These are phyloP conservation scores for Aphodius sticticus DNA, from an alignment of 2,888 invertebrate genomes.

Conservation along the genomic window DNA sequence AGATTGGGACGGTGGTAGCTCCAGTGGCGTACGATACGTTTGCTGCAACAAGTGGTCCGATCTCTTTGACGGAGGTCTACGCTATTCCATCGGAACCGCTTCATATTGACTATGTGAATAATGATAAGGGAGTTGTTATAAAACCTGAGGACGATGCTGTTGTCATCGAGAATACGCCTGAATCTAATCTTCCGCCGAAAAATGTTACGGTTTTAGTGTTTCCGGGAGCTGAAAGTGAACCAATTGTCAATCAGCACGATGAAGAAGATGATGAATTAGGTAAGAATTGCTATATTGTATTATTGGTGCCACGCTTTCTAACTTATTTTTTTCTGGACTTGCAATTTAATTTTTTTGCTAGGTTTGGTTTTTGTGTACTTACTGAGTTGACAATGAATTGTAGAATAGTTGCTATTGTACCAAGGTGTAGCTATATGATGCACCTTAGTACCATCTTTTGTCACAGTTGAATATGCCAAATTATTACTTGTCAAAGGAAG, in stretches of 20 bases:
- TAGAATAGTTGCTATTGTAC: no score
- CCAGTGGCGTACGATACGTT: constrained; percentile 54
- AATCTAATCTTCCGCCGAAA: constrained; percentile 46
- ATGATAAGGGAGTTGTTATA: constrained; percentile 46
- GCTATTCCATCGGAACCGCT: constrained; percentile 59
- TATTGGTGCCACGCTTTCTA: neutral
- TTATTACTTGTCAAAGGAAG: no score
- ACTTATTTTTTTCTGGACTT: neutral
- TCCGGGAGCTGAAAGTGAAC: constrained; percentile 53
- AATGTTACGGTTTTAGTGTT: constrained; percentile 54
- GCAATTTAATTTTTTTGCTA: no score
- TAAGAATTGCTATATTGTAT: constrained; percentile 37
- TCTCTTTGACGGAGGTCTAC: constrained; percentile 57
- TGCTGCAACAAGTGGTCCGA: constrained; percentile 54
- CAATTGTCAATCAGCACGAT: constrained; percentile 49
- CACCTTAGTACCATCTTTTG: no score
- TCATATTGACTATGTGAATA: constrained; percentile 47
- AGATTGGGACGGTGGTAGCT: constrained; percentile 60
- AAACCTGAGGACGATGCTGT: constrained; percentile 52
- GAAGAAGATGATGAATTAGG: constrained; percentile 57
- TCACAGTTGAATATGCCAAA: no score
- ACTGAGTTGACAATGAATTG: no score
- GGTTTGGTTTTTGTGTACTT: no score
- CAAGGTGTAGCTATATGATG: no score
- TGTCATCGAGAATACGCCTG: constrained; percentile 51